Percentiles rank a stretch among this genome's conserved stretches.
phyloP scores from a whole-genome alignment of 1,140 invertebrate species.

The Heliconius himera region DNA sequence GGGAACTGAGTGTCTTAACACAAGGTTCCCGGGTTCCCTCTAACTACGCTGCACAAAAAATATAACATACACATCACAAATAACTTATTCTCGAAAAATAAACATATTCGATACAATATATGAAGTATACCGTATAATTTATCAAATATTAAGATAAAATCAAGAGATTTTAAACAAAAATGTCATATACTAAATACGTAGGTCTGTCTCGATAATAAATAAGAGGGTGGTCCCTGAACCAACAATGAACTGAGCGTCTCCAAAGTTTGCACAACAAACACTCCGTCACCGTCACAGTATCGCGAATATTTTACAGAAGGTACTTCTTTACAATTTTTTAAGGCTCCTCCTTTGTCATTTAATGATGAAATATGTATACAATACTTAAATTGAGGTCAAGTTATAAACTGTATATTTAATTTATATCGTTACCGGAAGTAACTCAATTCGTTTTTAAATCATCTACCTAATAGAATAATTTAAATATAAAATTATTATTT shows the following conservation, averaged over 20 bases:
- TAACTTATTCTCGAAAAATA: not conserved
- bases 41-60: not conserved
- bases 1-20: too few relatives aligned
- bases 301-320: conserved; percentile 17
- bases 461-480: not conserved
- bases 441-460: not conserved
- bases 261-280: conserved; percentile 43
- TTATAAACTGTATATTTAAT: not conserved
- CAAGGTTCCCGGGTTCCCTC: too few relatives aligned
- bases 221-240: conserved; percentile 45
- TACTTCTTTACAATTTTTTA: conserved; percentile 24
- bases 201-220: conserved; percentile 38
- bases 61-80: not conserved
- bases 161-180: conserved; percentile 1
- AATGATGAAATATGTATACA: conserved; percentile 9
- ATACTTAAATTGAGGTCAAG: conserved; percentile 7
- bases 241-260: conserved; percentile 41
- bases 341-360: conserved; percentile 6
- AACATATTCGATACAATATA: not conserved
- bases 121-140: not conserved
- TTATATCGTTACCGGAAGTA: not conserved
- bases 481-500: not conserved
- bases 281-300: conserved; percentile 38
- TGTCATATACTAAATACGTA: not conserved
- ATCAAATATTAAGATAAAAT: conserved; percentile 6